phyloP scores from a whole-genome alignment of 2,888 invertebrate species.

The Drosophila ustulata region DNA sequence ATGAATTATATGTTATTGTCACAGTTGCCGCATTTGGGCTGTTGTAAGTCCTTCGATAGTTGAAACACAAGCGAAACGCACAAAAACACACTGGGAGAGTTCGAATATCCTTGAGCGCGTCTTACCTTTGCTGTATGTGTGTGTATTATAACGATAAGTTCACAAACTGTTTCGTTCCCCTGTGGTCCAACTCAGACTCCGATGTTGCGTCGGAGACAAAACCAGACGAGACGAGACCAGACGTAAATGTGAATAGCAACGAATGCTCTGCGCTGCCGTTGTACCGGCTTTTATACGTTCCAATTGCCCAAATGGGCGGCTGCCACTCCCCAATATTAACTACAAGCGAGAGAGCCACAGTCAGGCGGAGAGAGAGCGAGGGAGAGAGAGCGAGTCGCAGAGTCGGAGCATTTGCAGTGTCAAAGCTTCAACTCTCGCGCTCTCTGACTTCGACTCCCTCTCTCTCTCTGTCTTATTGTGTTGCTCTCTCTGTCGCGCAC shows the following conservation, averaged over 20 bases:
- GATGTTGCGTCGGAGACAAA: slow-evolving; percentile 74
- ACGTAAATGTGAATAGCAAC: slow-evolving; percentile 85
- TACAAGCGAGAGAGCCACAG: slow-evolving; percentile 17
- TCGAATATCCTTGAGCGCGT: slow-evolving; percentile 70
- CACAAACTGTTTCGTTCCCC: slow-evolving; percentile 50
- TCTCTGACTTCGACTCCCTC: slow-evolving; percentile 8
- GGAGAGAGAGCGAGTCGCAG: slow-evolving; percentile 3
- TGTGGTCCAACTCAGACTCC: slow-evolving; percentile 64
- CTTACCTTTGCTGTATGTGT: slow-evolving; percentile 61
- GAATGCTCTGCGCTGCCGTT: slow-evolving; percentile 53
- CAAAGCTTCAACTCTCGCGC: slow-evolving; percentile 38
- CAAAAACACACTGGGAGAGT: slow-evolving; percentile 15
- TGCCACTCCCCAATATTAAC: slow-evolving; percentile 56
- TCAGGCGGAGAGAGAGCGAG: slow-evolving; percentile 7
- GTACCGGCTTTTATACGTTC: slow-evolving; percentile 63
- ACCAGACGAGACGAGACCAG: slow-evolving; percentile 83
- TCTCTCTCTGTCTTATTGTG: slow-evolving; percentile 5
- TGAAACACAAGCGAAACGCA: slow-evolving; percentile 20
- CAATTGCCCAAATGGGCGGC: slow-evolving; percentile 80
- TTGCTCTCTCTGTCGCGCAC: slow-evolving; percentile 32
- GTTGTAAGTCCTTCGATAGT: slow-evolving; percentile 59
- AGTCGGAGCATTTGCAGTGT: slow-evolving; percentile 15
- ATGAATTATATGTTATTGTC: slow-evolving; percentile 10
- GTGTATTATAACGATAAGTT: slow-evolving; percentile 41
- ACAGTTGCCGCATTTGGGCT: slow-evolving; percentile 30